Conservation (phyloP, 2,888 invertebrate genomes). For the Lamellibrachia columna region DNA sequence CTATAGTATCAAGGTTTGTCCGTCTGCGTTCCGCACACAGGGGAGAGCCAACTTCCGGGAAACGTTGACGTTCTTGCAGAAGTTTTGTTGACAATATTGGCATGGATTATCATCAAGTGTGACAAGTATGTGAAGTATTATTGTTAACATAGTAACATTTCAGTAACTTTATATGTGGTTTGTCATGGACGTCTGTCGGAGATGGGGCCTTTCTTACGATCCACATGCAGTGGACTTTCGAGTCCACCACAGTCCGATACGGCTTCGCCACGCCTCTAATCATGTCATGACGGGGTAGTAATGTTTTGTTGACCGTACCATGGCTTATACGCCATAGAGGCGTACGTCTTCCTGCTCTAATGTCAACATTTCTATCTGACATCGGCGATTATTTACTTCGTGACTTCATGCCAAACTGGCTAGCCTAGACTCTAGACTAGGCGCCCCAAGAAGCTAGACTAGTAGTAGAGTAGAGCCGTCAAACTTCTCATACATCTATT, state of each 20-base stretch:
- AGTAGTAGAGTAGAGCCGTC: no score
- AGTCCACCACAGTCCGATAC: background rate
- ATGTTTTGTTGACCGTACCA: no score
- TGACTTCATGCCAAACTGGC: no score
- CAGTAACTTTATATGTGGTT: background rate
- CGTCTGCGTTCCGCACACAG: background rate
- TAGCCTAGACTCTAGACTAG: no score
- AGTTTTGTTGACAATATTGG: background rate
- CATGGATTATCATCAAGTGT: constrained; percentile 12
- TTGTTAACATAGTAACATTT: background rate
- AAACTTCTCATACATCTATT: no score
- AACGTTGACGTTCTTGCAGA: constrained; percentile 2
- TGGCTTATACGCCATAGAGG: no score
- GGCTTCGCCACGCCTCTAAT: background rate
- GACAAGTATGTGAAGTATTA: background rate
- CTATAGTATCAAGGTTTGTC: background rate
- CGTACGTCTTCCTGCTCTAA: no score
- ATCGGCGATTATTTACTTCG: no score
- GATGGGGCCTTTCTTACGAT: background rate
- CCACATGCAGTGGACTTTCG: background rate
- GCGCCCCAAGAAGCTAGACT: no score
- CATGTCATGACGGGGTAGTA: background rate
- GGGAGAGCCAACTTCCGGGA: background rate
- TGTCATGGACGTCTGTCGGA: background rate
- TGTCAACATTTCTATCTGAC: no score